Evolutionary conservation across 2,113 vertebrate species (phyloP).

Genomic region (Oostethus manadensis): DNA sequence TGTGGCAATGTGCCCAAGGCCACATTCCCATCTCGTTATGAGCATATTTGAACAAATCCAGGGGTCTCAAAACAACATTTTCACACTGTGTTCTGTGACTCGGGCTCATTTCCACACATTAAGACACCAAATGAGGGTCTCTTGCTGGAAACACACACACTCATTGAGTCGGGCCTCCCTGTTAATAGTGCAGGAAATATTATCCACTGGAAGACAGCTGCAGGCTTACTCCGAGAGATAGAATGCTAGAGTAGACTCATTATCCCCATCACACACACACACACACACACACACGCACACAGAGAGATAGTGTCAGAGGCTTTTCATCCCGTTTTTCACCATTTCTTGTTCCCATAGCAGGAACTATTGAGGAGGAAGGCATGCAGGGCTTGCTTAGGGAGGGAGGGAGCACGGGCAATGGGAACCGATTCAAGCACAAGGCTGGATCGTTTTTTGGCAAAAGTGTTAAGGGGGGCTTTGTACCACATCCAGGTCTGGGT

Average conservation of each 20-base stretch:
- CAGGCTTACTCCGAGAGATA: constrained; percentile 60
- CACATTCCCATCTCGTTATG: constrained; percentile 37
- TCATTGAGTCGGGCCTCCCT: constrained; percentile 40
- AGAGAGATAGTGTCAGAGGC: constrained; percentile 25
- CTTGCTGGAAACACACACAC: constrained; percentile 16
- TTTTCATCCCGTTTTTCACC: constrained; percentile 18
- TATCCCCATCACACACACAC: constrained; percentile 59
- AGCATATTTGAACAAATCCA: constrained; percentile 47
- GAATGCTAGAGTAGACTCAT: constrained; percentile 61
- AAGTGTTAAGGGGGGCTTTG: constrained; percentile 38
- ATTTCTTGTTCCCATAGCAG: constrained; percentile 23
- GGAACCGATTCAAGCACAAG: constrained; percentile 27
- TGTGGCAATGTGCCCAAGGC: background rate
- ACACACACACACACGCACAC: constrained; percentile 25
- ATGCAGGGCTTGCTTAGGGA: constrained; percentile 10
- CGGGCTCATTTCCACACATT: constrained; percentile 62
- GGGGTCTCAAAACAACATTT: constrained; percentile 57
- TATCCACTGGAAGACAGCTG: constrained; percentile 70
- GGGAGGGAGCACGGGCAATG: constrained; percentile 26
- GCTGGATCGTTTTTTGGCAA: constrained; percentile 42
- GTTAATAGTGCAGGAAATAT: constrained; percentile 67
- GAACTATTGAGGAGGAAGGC: background rate
- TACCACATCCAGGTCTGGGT: constrained; percentile 34
- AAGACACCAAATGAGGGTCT: constrained; percentile 51
- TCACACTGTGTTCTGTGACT: constrained; percentile 59